A percentile compares a stretch with the other conserved stretches of the same genome.
phyloP scores from a whole-genome alignment of 2,888 invertebrate genomes.

The Zygothrica quintamaculata region DNA sequence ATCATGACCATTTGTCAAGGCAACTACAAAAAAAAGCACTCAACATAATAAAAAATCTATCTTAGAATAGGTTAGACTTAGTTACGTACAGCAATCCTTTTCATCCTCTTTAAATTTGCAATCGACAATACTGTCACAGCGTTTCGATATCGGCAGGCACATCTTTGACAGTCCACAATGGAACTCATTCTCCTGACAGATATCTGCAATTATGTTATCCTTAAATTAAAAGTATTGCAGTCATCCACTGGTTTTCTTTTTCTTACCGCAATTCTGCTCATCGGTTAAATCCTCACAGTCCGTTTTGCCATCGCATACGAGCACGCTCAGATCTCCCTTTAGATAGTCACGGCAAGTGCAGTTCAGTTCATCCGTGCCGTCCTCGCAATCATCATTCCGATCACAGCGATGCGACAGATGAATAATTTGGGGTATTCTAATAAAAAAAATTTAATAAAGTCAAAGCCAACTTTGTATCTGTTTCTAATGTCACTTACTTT shows the following conservation, averaged over 20 bases:
- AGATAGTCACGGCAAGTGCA: slow-evolving; percentile 91
- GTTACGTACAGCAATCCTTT: slow-evolving; percentile 89
- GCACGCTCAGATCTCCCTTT: slow-evolving; percentile 84
- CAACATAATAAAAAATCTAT: too few species aligned
- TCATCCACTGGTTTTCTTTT: background rate
- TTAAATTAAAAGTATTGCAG: background rate
- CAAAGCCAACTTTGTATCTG: too few species aligned
- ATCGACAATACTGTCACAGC: slow-evolving; percentile 88
- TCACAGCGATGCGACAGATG: slow-evolving; percentile 88
- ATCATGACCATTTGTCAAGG: slow-evolving; percentile 88
- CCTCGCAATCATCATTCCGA: slow-evolving; percentile 90
- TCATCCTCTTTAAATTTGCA: slow-evolving; percentile 91
- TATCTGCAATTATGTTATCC: slow-evolving; percentile 84
- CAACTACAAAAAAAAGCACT: slow-evolving; percentile 85
- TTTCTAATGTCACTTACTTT: slow-evolving; percentile 58
- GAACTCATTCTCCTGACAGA: slow-evolving; percentile 87
- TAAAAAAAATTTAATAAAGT: background rate
- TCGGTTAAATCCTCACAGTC: slow-evolving; percentile 92
- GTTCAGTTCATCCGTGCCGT: slow-evolving; percentile 90
- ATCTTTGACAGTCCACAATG: slow-evolving; percentile 87
- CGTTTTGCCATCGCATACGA: slow-evolving; percentile 90
- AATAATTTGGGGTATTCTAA: slow-evolving; percentile 88
- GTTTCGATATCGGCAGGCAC: slow-evolving; percentile 87
- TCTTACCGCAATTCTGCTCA: slow-evolving; percentile 89
- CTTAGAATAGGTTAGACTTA: background rate